phyloP scores from a whole-genome alignment of 2,113 vertebrate genomes.

The Laterallus jamaicensis region DNA sequence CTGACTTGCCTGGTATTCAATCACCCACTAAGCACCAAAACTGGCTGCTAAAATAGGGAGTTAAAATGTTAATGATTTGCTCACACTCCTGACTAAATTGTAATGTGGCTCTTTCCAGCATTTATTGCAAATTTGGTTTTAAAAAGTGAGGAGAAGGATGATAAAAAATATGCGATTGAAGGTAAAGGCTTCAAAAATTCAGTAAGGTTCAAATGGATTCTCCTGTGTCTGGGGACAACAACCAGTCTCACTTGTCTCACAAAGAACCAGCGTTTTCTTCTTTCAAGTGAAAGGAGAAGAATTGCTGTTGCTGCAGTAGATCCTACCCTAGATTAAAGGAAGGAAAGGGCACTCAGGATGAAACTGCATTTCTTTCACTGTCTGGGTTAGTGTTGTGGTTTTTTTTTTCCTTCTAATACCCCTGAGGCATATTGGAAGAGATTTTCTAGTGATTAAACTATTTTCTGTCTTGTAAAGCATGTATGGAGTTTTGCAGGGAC shows the following conservation, averaged over 20 bases:
- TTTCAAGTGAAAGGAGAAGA: neutral
- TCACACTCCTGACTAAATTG: neutral
- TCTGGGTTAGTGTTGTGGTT: neutral
- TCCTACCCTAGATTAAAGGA: neutral
- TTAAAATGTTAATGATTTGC: neutral
- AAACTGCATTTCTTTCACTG: neutral
- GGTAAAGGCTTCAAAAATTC: neutral
- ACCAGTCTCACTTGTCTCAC: neutral
- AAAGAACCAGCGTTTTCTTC: neutral
- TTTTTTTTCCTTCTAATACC: neutral
- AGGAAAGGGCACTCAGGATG: neutral
- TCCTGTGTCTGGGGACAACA: neutral
- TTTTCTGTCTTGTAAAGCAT: neutral
- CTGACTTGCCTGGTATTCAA: neutral
- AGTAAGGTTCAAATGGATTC: neutral
- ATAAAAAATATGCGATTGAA: neutral
- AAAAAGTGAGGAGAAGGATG: neutral
- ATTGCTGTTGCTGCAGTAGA: neutral
- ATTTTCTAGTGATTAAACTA: neutral
- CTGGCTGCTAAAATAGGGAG: neutral
- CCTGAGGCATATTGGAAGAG: neutral
- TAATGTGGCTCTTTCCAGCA: neutral
- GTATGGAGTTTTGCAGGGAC: neutral
- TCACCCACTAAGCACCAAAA: neutral
- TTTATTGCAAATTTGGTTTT: neutral